Evolutionary conservation across 35 echinoderm and acorn worm species (phyloP), one percentile per base, ranked within the genome.

Genomic region (Stichopus chloronotus): DNA sequence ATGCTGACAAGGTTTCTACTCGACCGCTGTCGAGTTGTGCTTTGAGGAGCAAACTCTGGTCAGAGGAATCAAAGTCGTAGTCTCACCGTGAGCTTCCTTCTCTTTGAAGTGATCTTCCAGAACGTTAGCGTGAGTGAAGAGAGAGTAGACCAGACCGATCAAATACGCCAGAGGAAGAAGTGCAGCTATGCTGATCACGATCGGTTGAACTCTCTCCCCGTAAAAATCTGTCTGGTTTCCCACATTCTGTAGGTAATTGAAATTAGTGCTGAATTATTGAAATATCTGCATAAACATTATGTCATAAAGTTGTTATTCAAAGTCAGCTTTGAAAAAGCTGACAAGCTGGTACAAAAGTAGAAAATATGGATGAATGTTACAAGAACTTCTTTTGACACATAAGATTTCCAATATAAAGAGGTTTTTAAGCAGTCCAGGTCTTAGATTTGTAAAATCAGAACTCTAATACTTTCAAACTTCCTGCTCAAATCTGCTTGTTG

Each of bases 51-150:
- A 43, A 43, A 43, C 30, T 43, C 3, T 43, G 30, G 30, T 43
- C 30, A 43, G 30, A 43, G 30, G 30, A 43, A 43, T 43, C 30
- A 43, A 43, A 43, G 30, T 43, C 3, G 30, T 43, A 43, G 30
- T 43, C 30, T 20, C 58, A 88, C 86, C 86, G 24, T 58, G 5
- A 8, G 55, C 6, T 52, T 91, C 61, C 52, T 88, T 88, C 17
- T 91, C 88, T 78, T 78, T 91, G 56, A 91, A 91, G 56, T 91
- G 92, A 16, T 94, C 92, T 55, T 99, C 84, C 55, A 99, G 92
- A 57, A 99, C 89, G 78, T 94, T 93, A 61, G 95, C 71, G 55
- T 99, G 97, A 9, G 97, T 99, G 69, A 93, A 94, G 19, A 99
- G 88, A 57, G 97, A 95, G 92, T 92, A 96, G 59, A 96, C 57